phyloP scores from a whole-genome alignment of 2,797 vertebrate genomes.

The Echiichthys vipera region DNA sequence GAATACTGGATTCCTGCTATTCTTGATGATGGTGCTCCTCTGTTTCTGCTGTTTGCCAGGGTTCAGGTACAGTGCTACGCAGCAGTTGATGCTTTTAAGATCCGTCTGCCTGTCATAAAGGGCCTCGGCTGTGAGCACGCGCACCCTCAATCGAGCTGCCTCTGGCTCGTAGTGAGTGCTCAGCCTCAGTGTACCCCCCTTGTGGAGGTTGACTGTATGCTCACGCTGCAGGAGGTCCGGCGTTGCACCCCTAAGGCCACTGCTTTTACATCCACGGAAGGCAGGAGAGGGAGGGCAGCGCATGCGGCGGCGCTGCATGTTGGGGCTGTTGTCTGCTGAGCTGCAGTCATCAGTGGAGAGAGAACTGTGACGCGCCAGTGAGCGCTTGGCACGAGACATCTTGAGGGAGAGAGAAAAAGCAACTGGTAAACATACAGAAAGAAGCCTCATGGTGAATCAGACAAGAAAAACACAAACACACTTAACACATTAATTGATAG shows the following conservation, averaged over 20 bases:
- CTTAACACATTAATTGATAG: background rate
- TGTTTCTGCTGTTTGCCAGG: conserved; percentile 98
- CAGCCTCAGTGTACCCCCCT: conserved; percentile 90
- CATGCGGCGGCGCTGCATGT: conserved; percentile 86
- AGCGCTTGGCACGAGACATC: conserved; percentile 91
- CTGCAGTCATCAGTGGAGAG: conserved; percentile 95
- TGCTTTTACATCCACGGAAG: conserved; percentile 63
- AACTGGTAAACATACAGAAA: conserved; percentile 18
- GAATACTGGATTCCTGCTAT: conserved; percentile 94
- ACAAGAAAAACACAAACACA: background rate
- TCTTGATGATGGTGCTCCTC: conserved; percentile 96
- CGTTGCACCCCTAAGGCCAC: conserved; percentile 42
- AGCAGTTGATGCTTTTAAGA: conserved; percentile 94
- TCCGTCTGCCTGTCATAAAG: conserved; percentile 91
- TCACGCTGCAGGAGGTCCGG: conserved; percentile 75
- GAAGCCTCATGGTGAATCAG: background rate
- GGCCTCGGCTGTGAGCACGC: conserved; percentile 90
- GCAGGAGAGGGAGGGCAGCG: conserved; percentile 82
- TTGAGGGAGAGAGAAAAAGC: conserved; percentile 33
- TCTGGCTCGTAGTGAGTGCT: conserved; percentile 91
- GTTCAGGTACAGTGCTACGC: conserved; percentile 93
- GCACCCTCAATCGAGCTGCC: conserved; percentile 89
- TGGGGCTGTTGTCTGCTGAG: conserved; percentile 94
- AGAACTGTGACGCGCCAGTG: conserved; percentile 92
- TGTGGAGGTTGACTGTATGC: conserved; percentile 89